Evolutionary conservation across 2,888 invertebrate species (phyloP).

Genomic region (Metacarcinus magister): DNA sequence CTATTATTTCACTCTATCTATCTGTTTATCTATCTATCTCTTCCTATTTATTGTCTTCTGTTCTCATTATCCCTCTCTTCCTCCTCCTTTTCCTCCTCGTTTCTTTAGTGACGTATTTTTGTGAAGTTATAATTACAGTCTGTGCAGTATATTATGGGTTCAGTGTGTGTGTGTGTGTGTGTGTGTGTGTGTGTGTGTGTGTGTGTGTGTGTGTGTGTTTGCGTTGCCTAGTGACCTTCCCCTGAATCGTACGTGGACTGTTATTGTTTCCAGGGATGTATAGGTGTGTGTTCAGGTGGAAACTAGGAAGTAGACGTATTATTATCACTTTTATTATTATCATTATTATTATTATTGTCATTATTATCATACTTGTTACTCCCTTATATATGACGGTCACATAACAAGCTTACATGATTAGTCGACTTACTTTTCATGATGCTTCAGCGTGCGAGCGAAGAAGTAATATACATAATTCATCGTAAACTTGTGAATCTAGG

Average conservation of each 20-base stretch:
- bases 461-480: not conserved
- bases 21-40: not conserved
- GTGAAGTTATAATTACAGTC: not conserved
- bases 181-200: constrained; percentile 29
- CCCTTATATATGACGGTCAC: not conserved
- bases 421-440: not conserved
- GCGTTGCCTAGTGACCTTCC: not conserved
- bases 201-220: not conserved
- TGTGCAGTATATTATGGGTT: not conserved
- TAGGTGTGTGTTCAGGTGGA: not conserved
- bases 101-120: not conserved
- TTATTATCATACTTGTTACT: not conserved
- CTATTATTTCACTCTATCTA: not conserved
- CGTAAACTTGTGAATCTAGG: not conserved
- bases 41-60: not conserved
- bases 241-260: not conserved
- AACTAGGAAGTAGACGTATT: not conserved
- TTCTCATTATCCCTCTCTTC: not conserved
- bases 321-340: not conserved
- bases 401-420: not conserved
- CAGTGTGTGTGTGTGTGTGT: constrained; percentile 6
- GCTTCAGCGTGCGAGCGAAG: not conserved
- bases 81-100: not conserved
- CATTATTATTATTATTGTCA: not conserved
- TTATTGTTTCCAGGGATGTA: constrained; percentile 4